phyloP scores from a whole-genome alignment of 1,140 invertebrate genomes.

The Chlorops oryzae region DNA sequence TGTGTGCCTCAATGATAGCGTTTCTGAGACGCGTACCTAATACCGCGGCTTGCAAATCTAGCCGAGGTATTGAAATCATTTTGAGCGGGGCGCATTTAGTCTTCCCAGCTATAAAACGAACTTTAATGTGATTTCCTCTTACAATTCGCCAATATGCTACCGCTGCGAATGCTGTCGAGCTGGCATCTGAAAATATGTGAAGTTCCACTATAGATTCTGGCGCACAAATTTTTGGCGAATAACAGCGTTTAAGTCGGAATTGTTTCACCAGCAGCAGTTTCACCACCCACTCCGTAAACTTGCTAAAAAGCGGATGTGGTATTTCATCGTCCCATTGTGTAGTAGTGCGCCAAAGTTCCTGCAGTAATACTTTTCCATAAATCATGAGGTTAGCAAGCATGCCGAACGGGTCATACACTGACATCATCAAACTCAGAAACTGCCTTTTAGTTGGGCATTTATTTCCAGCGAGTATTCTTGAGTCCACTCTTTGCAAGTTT shows the following conservation, averaged over 20 bases:
- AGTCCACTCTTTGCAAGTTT: not conserved
- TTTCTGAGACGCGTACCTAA: constrained; percentile 3
- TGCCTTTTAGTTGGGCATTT: not conserved
- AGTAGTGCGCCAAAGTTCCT: not conserved
- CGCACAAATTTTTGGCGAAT: not conserved
- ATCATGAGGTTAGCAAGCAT: not conserved
- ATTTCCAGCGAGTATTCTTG: not conserved
- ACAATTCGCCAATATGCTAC: not conserved
- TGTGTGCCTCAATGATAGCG: not conserved
- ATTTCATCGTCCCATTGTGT: constrained; percentile 1
- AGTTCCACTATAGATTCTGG: no score
- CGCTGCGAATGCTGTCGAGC: not conserved
- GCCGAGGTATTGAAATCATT: not conserved
- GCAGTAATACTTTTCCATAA: not conserved
- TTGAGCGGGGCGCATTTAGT: constrained; percentile 7
- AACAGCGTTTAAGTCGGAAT: not conserved
- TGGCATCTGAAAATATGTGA: constrained; percentile 10
- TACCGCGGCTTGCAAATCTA: constrained; percentile 10
- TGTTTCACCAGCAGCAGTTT: not conserved
- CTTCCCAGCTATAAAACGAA: not conserved
- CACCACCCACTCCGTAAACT: not conserved
- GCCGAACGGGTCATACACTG: not conserved
- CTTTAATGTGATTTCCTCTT: not conserved
- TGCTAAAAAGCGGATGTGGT: not conserved
- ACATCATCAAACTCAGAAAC: not conserved